Conservation (phyloP, 2,113 vertebrate genomes). For the Phrynocephalus versicolor region DNA sequence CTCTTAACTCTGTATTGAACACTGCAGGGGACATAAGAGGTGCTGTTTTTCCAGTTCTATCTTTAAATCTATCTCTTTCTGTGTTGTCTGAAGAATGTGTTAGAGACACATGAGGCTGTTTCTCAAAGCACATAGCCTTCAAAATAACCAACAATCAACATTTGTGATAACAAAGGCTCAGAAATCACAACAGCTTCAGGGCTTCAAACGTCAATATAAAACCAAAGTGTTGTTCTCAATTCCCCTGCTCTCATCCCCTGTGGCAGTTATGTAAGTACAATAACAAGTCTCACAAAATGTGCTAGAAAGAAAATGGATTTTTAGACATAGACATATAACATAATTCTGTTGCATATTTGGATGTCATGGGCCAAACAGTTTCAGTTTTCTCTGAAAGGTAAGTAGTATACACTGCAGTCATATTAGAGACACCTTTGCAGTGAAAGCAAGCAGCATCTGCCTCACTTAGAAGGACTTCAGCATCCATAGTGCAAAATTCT, state of each 20-base stretch:
- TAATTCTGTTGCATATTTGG: neutral
- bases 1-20: neutral
- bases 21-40: neutral
- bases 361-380: neutral
- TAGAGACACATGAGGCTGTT: neutral
- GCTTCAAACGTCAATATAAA: neutral
- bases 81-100: neutral
- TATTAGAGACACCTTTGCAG: neutral
- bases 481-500: neutral
- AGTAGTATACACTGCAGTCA: neutral
- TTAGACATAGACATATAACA: neutral
- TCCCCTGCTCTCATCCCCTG: neutral
- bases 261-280: conserved; percentile 16
- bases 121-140: conserved; percentile 16
- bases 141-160: neutral
- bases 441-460: too few species aligned
- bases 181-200: conserved; percentile 3
- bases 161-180: neutral
- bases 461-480: too few species aligned
- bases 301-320: conserved; percentile 6
- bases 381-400: neutral
- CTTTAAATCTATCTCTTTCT: conserved; percentile 7
- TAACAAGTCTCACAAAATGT: neutral
- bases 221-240: neutral
- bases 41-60: conserved; percentile 13